Evolutionary conservation across 2,113 vertebrate genomes (phyloP).

Genomic region (Tympanuchus pallidicinctus): DNA sequence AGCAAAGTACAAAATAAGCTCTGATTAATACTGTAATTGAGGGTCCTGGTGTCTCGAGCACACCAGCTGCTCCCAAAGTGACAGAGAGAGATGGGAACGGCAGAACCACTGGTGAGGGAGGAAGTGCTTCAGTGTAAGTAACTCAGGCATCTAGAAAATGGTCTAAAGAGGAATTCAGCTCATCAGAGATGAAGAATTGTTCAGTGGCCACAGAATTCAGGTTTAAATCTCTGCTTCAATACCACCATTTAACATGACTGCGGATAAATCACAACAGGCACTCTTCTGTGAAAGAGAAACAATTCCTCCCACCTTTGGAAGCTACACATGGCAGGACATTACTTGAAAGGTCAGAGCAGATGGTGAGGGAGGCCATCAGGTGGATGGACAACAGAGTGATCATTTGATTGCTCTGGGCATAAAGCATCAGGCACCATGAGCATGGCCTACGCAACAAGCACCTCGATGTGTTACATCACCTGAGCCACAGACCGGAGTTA

Average conservation of each 20-base stretch:
- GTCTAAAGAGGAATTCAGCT: neutral
- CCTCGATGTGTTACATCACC: fast-evolving
- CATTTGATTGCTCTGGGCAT: neutral
- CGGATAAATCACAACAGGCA: neutral
- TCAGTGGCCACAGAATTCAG: neutral
- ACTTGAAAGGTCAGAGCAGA: neutral
- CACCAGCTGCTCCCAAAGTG: neutral
- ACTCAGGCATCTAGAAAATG: neutral
- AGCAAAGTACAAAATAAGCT: conserved; percentile 31
- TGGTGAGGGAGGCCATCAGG: neutral
- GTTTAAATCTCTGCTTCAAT: neutral
- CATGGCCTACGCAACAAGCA: neutral
- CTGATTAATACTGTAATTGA: conserved; percentile 29
- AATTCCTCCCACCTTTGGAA: neutral
- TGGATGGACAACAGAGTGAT: neutral
- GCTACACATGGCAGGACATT: neutral
- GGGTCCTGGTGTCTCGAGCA: neutral
- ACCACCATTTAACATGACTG: neutral
- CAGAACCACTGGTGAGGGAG: neutral
- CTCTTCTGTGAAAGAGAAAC: neutral
- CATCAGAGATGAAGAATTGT: neutral
- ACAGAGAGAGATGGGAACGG: neutral
- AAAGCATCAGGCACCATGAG: neutral
- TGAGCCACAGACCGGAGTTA: neutral
- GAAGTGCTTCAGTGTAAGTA: neutral